Conservation (phyloP, 2,888 invertebrate species). For the Ectemnius continuus region DNA sequence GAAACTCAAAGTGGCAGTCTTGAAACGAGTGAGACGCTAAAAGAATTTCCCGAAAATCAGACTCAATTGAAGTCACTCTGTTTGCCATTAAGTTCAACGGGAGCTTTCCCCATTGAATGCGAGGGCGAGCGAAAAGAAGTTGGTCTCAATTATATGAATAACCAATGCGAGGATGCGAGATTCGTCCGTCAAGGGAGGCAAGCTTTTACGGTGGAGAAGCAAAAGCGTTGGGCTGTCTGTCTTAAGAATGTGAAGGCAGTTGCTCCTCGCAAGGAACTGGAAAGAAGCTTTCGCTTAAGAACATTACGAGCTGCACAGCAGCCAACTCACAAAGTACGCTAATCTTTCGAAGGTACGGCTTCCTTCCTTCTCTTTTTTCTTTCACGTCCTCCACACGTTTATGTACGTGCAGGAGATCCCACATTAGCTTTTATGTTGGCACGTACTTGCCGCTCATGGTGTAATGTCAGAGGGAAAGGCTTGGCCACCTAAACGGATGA, state of each 20-base stretch:
- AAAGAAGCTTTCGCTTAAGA: slow-evolving; percentile 32
- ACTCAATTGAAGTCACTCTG: too few species aligned
- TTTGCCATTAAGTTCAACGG: too few species aligned
- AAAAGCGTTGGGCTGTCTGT: background rate
- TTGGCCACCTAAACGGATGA: slow-evolving; percentile 17
- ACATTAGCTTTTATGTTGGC: slow-evolving; percentile 2
- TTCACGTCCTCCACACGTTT: background rate
- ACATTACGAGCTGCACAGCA: slow-evolving; percentile 14
- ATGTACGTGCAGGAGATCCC: too few species aligned
- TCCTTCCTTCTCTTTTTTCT: slow-evolving; percentile 17
- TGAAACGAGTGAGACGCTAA: too few species aligned
- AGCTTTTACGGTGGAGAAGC: background rate
- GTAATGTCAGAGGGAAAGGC: slow-evolving; percentile 10
- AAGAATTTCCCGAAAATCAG: too few species aligned
- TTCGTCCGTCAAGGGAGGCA: too few species aligned
- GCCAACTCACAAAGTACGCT: slow-evolving; percentile 32
- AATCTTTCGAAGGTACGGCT: slow-evolving; percentile 26
- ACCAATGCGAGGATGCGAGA: too few species aligned
- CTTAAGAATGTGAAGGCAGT: background rate
- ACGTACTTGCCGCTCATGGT: slow-evolving; percentile 24
- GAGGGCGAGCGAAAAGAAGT: too few species aligned
- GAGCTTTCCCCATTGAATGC: too few species aligned
- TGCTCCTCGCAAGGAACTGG: slow-evolving; percentile 1
- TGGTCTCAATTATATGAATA: too few species aligned
- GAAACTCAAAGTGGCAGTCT: too few species aligned